Percentiles rank a stretch among this genome's conserved stretches.
phyloP scores from a whole-genome alignment of 2,113 vertebrate genomes.

The Formicarius rufipectus region DNA sequence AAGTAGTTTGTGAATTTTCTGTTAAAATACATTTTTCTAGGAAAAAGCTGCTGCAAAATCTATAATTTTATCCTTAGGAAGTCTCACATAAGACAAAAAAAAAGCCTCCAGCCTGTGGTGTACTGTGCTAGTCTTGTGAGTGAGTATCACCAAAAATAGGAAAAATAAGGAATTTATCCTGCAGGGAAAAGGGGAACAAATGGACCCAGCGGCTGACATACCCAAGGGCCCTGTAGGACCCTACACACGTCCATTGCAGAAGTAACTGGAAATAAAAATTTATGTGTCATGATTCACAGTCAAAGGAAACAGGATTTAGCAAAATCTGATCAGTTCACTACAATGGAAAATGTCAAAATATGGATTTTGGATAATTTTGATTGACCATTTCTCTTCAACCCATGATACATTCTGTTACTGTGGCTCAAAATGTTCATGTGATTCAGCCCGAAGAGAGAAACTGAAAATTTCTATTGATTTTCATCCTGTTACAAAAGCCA shows the following conservation, averaged over 20 bases:
- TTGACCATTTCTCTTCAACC: background rate
- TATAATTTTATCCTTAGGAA: background rate
- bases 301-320: background rate
- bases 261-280: background rate
- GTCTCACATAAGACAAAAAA: background rate
- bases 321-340: background rate
- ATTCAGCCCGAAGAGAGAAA: background rate
- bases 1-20: background rate
- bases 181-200: background rate
- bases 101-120: background rate
- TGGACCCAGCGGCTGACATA: background rate
- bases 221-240: background rate
- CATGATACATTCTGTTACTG: background rate
- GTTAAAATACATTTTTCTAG: background rate
- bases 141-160: background rate
- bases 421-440: background rate
- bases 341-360: background rate
- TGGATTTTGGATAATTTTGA: constrained; percentile 8
- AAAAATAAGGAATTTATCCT: background rate
- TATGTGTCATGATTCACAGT: background rate
- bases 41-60: background rate
- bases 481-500: background rate
- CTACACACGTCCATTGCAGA: background rate
- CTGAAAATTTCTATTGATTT: constrained; percentile 19
- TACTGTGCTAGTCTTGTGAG: background rate